A percentile compares a stretch with the other conserved stretches of the same genome.
phyloP scores from a whole-genome alignment of 2,113 vertebrate genomes.

The Macrotis lagotis region DNA sequence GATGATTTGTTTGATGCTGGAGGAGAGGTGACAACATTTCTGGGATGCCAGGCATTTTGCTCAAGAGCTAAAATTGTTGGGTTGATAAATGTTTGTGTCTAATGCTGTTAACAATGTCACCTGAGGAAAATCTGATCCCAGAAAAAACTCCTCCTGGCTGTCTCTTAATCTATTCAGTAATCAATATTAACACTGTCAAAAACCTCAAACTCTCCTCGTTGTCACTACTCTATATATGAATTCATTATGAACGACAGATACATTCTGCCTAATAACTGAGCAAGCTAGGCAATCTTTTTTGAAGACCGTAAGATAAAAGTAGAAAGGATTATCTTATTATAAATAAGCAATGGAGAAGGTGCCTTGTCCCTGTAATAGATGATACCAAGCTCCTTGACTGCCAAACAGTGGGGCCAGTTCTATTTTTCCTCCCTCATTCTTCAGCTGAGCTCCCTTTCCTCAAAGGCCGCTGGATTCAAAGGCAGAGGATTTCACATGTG shows the following conservation, averaged over 20 bases:
- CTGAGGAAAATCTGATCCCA: conserved; percentile 80
- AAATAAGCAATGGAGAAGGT: conserved; percentile 41
- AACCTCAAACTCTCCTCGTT: conserved; percentile 72
- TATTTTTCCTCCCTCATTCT: conserved; percentile 62
- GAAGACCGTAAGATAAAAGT: conserved; percentile 34
- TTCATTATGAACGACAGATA: conserved; percentile 74
- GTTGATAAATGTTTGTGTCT: conserved; percentile 81
- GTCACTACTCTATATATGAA: conserved; percentile 68
- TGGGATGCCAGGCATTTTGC: conserved; percentile 76
- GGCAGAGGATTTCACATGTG: conserved; percentile 64
- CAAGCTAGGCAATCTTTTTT: conserved; percentile 10
- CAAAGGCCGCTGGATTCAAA: conserved; percentile 52
- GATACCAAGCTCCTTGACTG: conserved; percentile 37
- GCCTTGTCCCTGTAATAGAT: conserved; percentile 71
- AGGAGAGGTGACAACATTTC: conserved; percentile 79
- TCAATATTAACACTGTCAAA: conserved; percentile 82
- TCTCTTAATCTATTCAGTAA: conserved; percentile 84
- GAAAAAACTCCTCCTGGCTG: conserved; percentile 79
- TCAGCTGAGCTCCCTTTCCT: conserved; percentile 64
- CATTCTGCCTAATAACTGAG: conserved; percentile 52
- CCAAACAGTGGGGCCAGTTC: neutral
- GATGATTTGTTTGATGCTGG: conserved; percentile 84
- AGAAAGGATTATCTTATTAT: conserved; percentile 50
- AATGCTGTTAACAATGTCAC: conserved; percentile 68
- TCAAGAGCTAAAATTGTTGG: conserved; percentile 80